These are phyloP conservation scores for Columba janthina DNA, from an alignment of 2,113 vertebrate species.

Conservation along the genomic window DNA sequence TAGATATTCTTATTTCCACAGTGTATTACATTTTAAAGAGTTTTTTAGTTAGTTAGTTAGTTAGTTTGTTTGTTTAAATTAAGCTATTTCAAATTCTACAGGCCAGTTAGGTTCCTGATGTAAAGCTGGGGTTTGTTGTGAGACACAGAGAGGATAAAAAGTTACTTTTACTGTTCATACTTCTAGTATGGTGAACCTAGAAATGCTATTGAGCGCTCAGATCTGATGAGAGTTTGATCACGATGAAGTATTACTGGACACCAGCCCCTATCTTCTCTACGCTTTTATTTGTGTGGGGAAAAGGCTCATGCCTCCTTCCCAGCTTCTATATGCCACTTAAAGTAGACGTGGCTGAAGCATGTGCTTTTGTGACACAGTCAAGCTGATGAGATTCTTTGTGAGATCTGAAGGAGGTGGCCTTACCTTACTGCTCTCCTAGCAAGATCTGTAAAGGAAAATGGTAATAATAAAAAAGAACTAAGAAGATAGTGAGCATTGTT, in stretches of 20 bases:
- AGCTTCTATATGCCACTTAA: background rate
- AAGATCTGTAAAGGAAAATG: background rate
- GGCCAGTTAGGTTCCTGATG: background rate
- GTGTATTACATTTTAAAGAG: background rate
- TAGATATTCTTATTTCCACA: background rate
- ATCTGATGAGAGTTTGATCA: background rate
- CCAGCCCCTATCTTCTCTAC: background rate
- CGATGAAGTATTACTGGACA: background rate
- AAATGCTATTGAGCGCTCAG: background rate
- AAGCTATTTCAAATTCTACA: background rate
- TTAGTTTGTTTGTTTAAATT: background rate
- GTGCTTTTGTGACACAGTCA: background rate
- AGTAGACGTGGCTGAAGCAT: accelerated
- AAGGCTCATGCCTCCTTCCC: background rate
- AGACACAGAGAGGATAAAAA: background rate
- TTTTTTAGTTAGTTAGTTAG: too few species aligned
- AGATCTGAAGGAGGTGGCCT: background rate
- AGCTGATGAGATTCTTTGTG: background rate
- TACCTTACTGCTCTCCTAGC: background rate
- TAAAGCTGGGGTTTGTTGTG: background rate
- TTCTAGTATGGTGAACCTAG: background rate
- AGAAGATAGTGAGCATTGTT: background rate
- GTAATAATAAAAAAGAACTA: background rate
- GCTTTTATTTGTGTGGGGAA: background rate
- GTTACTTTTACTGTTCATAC: background rate